phyloP scores from a whole-genome alignment of 2,113 vertebrate genomes.

The Pampusana beccarii region DNA sequence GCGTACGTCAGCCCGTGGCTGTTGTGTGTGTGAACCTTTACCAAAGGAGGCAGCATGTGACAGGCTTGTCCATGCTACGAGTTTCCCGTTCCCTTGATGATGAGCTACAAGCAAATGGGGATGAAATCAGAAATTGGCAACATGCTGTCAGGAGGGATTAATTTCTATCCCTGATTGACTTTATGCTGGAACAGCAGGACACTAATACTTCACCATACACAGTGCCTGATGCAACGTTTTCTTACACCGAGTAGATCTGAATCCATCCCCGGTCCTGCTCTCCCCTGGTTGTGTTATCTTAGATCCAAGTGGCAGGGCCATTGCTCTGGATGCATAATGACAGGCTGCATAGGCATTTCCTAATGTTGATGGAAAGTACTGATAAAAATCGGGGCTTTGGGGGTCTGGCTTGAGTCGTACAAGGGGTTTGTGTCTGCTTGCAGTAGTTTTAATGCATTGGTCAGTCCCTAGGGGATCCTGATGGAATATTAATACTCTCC shows the following conservation, averaged over 20 bases:
- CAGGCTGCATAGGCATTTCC: neutral
- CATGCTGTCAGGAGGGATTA: constrained; percentile 64
- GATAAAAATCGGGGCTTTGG: neutral
- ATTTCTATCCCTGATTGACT: constrained; percentile 66
- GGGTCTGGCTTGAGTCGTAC: neutral
- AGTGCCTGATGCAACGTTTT: neutral
- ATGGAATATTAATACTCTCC: neutral
- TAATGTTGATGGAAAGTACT: neutral
- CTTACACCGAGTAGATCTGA: neutral
- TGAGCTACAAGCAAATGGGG: constrained; percentile 32
- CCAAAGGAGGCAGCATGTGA: neutral
- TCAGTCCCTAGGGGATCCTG: neutral
- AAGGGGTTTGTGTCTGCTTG: neutral
- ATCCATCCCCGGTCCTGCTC: accelerated
- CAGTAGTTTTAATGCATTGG: neutral
- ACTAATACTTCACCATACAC: neutral
- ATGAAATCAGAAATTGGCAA: constrained; percentile 62
- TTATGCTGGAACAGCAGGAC: constrained; percentile 41
- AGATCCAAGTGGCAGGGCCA: neutral
- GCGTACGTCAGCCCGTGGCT: neutral
- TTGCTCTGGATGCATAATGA: neutral
- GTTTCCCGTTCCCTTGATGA: constrained; percentile 25
- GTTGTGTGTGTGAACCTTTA: neutral
- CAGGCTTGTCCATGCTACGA: neutral
- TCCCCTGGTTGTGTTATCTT: neutral